These are phyloP conservation scores for Lutjanus campechanus DNA, from an alignment of 2,797 vertebrate genomes.

Conservation along the genomic window DNA sequence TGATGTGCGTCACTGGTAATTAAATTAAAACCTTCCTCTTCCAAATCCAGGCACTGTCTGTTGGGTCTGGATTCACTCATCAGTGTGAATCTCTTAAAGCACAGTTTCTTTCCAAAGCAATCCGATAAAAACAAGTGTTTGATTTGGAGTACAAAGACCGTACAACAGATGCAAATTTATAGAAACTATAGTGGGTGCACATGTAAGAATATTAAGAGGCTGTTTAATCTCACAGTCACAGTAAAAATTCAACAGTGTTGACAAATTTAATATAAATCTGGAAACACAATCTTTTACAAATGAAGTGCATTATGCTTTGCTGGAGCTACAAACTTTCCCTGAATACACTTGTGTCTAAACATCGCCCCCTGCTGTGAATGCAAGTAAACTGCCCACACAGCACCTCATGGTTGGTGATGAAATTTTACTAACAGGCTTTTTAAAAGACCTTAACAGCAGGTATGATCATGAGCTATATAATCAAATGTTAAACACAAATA, in stretches of 20 bases:
- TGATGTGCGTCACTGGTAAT: slow-evolving; percentile 50
- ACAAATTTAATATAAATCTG: neutral
- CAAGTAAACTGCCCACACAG: neutral
- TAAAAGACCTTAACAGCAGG: neutral
- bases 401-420: too few species aligned
- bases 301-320: neutral
- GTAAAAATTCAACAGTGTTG: slow-evolving; percentile 9
- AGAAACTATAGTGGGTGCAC: neutral
- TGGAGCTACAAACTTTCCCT: neutral
- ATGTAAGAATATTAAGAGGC: slow-evolving; percentile 2
- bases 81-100: neutral
- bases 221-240: slow-evolving; percentile 27
- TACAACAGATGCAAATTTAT: neutral
- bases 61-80: slow-evolving; percentile 38
- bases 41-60: slow-evolving; percentile 24
- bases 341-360: slow-evolving; percentile 14
- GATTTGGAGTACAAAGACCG: neutral
- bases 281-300: neutral
- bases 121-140: slow-evolving; percentile 9
- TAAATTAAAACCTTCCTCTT: slow-evolving; percentile 52
- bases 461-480: neutral
- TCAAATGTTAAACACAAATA: neutral
- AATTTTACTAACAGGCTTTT: neutral
- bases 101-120: slow-evolving; percentile 10
- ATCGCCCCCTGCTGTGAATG: slow-evolving; percentile 58